Evolutionary conservation across 2,888 invertebrate genomes (phyloP), one percentile per base, ranked within the genome.

Genomic region (Synanthedon myopaeformis): DNA sequence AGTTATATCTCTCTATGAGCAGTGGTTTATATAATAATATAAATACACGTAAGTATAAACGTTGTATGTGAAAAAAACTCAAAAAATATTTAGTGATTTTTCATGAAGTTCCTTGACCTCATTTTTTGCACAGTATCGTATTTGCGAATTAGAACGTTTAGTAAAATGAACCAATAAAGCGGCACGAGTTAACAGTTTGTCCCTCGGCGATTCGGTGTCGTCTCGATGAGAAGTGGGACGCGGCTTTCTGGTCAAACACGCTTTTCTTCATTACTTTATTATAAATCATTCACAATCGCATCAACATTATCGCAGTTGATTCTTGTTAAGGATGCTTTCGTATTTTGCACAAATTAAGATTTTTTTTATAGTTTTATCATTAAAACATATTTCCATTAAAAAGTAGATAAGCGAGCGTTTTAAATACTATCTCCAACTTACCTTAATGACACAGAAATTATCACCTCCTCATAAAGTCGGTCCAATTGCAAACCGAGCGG

Each of bases 161-260:
- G 61, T 60, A 59, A 63, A 65, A 72, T 72, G 64, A 66, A 69
- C 64, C 69, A 65, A 65, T 65, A 66, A 71, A 70, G 69, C 72
- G 72, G 70, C 61, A 70, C 74, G 72, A 75, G 70, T 73, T 81
- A 79, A 79, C 80, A 75, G 79, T 78, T 64, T 67, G 67, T 69
- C 67, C 72, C 72, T 75, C 74, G 69, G 71, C 70, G 69, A 74
- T 67, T 74, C 68, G 74, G 68, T 72, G 78, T 75, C 73, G 73
- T 74, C 71, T 69, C 68, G 67, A 65, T 72, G 73, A 69, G 76
- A 86, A 84, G 82, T 85, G 70, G 85, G 75, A 72, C 85, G 76
- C 69, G 72, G 74, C 74, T 76, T 70, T 79, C 70, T 80, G 79
- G 80, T 78, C 79, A 80, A 77, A 79, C 73, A 71, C 65, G 63